Evolutionary conservation across 1,140 invertebrate species (phyloP).

Genomic region (Semibalanus balanoides): DNA sequence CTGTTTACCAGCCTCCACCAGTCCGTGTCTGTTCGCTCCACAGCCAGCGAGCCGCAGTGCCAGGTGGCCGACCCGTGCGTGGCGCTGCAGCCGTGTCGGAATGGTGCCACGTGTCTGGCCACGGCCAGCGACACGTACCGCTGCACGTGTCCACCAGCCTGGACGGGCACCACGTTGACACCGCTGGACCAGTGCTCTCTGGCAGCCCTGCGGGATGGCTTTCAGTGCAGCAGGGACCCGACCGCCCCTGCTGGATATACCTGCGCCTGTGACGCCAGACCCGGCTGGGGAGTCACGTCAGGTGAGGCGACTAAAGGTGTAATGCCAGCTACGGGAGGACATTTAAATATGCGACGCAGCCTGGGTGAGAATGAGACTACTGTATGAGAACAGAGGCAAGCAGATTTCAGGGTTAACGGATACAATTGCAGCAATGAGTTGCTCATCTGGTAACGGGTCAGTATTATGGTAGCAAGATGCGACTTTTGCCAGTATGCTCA

Average conservation of each 20-base stretch:
- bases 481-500: too few relatives aligned
- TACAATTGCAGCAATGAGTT: too few relatives aligned
- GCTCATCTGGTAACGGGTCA: too few relatives aligned
- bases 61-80: not conserved
- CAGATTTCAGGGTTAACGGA: too few relatives aligned
- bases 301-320: too few relatives aligned
- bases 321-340: too few relatives aligned
- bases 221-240: not conserved
- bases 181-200: conserved; percentile 29
- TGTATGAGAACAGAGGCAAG: too few relatives aligned
- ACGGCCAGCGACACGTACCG: conserved; percentile 82
- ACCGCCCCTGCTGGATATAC: not conserved
- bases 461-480: too few relatives aligned
- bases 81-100: conserved; percentile 57
- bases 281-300: not conserved
- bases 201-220: not conserved
- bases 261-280: not conserved
- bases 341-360: too few relatives aligned
- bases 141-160: conserved; percentile 76
- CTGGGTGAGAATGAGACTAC: too few relatives aligned
- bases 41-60: not conserved
- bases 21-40: too few relatives aligned
- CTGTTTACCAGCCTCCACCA: too few relatives aligned
- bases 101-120: conserved; percentile 88
- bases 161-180: conserved; percentile 68